Conservation (phyloP, 2,797 vertebrate species). For the Hyperoplus lanceolatus region DNA sequence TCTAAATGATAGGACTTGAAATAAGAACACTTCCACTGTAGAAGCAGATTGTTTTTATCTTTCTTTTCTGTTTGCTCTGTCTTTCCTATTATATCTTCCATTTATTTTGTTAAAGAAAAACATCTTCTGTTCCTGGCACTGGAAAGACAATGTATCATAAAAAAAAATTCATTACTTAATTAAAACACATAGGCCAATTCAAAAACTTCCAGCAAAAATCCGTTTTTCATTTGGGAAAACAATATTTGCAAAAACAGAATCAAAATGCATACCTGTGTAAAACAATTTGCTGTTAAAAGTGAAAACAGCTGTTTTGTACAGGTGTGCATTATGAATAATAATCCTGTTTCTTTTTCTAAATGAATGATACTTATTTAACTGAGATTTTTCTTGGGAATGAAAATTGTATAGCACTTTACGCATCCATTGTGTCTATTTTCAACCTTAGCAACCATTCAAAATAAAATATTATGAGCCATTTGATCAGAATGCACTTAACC, state of each 20-base stretch:
- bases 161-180: not conserved
- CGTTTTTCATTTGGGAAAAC: not conserved
- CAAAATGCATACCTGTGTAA: not conserved
- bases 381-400: not conserved
- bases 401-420: not conserved
- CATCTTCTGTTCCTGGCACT: not conserved
- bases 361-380: not conserved
- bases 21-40: not conserved
- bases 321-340: not conserved
- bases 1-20: not conserved
- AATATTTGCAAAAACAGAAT: not conserved
- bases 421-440: not conserved
- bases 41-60: not conserved
- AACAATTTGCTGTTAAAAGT: not conserved
- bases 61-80: not conserved
- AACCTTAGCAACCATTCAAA: not conserved
- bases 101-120: not conserved
- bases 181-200: not conserved
- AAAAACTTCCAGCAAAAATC: not conserved
- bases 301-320: not conserved
- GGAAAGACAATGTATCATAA: not conserved
- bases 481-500: not conserved
- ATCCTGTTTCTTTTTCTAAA: not conserved
- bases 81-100: not conserved
- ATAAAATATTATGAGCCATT: not conserved